Conservation (phyloP, 2,113 vertebrate species). For the Amia ocellicauda region DNA sequence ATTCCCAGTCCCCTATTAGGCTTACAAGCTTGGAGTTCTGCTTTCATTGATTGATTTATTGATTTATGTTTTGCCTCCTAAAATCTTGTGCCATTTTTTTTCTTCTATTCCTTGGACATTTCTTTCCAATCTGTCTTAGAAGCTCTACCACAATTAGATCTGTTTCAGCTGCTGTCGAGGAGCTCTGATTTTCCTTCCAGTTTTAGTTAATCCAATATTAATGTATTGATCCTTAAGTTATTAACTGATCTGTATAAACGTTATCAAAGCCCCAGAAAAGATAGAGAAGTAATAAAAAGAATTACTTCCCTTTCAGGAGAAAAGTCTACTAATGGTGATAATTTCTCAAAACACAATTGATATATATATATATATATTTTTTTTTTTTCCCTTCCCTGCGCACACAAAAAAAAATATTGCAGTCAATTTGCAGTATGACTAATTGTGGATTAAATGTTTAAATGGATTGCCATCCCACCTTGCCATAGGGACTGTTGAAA, state of each 20-base stretch:
- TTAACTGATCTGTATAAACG: slow-evolving; percentile 27
- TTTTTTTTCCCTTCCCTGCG: slow-evolving; percentile 13
- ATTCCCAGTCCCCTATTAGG: no score
- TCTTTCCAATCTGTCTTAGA: no score
- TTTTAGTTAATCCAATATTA: slow-evolving; percentile 18
- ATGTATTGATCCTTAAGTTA: slow-evolving; percentile 3
- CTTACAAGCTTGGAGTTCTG: no score
- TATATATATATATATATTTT: no score
- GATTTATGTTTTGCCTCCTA: no score
- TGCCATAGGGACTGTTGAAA: slow-evolving; percentile 26
- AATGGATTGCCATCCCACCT: slow-evolving; percentile 36
- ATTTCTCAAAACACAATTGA: slow-evolving; percentile 32
- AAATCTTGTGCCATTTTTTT: not conserved
- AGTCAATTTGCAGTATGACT: slow-evolving; percentile 54
- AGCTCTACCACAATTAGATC: slow-evolving; percentile 3
- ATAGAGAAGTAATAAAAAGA: slow-evolving; percentile 10
- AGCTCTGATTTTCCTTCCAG: slow-evolving; percentile 5
- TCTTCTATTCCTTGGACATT: no score
- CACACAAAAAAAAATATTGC: slow-evolving; percentile 18
- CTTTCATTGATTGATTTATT: no score
- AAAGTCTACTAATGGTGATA: slow-evolving; percentile 41
- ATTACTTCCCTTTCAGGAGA: slow-evolving; percentile 21
- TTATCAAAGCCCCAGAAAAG: slow-evolving; percentile 15
- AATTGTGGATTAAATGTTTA: slow-evolving; percentile 45
- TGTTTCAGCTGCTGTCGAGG: not conserved